phyloP scores from a whole-genome alignment of 1,140 invertebrate genomes.

The Thaumatotibia leucotreta region DNA sequence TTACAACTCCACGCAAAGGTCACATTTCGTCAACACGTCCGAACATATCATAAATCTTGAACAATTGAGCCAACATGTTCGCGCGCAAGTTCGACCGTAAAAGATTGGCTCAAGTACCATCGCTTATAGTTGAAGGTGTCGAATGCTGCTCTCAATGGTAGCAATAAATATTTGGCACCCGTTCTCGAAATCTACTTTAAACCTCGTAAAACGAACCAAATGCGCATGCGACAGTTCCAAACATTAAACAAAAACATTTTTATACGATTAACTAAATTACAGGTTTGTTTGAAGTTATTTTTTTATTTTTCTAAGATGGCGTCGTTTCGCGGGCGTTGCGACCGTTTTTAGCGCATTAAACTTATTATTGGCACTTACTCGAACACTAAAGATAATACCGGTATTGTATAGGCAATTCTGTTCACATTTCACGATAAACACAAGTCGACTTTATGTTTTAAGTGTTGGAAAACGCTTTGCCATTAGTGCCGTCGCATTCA shows the following conservation, averaged over 20 bases:
- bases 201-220: background rate
- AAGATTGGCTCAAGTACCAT: background rate
- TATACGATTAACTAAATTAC: conserved; percentile 10
- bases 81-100: background rate
- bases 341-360: conserved; percentile 35
- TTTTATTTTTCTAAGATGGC: conserved; percentile 38
- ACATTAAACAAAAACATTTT: conserved; percentile 15
- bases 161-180: conserved; percentile 5
- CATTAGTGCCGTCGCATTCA: conserved; percentile 29
- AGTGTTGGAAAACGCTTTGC: conserved; percentile 45
- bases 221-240: background rate
- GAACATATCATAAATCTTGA: background rate
- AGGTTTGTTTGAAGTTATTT: conserved; percentile 8
- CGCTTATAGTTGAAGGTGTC: background rate
- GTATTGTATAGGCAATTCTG: conserved; percentile 47
- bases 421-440: conserved; percentile 50
- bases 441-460: conserved; percentile 46
- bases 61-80: background rate
- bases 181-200: conserved; percentile 1
- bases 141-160: background rate
- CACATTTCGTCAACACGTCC: background rate
- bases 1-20: background rate
- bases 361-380: conserved; percentile 58
- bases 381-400: conserved; percentile 50
- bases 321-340: conserved; percentile 35